These are phyloP conservation scores for Tenthredo scrophulariae DNA, from an alignment of 2,888 invertebrate genomes.

Conservation along the genomic window DNA sequence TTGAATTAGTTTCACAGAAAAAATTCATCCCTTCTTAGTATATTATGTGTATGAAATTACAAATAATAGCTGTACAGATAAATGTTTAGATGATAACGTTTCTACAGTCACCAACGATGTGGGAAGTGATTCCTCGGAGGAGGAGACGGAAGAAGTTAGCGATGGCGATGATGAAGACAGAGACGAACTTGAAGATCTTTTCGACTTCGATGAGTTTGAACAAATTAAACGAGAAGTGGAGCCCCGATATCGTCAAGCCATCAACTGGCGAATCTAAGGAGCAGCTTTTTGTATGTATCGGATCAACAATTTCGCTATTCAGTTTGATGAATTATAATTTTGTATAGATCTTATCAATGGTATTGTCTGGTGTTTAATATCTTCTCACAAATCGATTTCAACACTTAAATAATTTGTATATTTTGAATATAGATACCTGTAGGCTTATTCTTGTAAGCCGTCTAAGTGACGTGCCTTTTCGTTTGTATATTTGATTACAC, in stretches of 20 bases:
- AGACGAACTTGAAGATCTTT: conserved; percentile 10
- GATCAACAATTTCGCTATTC: conserved; percentile 16
- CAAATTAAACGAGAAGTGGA: conserved; percentile 59
- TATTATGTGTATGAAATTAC: neutral
- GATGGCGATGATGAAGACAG: conserved; percentile 20
- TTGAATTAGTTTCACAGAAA: neutral
- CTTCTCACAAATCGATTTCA: neutral
- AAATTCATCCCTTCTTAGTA: neutral
- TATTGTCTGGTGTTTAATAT: conserved; percentile 10
- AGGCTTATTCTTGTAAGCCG: conserved; percentile 26
- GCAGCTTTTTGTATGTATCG: conserved; percentile 46
- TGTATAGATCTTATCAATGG: conserved; percentile 18
- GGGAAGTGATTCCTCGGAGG: conserved; percentile 42
- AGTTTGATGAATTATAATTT: conserved; percentile 27
- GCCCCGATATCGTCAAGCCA: conserved; percentile 70
- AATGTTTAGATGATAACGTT: conserved; percentile 45
- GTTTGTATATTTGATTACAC: conserved; percentile 34
- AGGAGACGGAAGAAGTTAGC: conserved; percentile 34
- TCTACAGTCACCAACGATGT: conserved; percentile 47
- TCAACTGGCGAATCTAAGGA: conserved; percentile 70
- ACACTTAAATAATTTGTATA: conserved; percentile 36
- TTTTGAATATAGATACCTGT: neutral
- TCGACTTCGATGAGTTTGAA: conserved; percentile 38
- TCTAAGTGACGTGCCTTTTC: conserved; percentile 16
- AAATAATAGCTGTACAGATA: conserved; percentile 36